phyloP scores from a whole-genome alignment of 2,888 invertebrate species.

The Aphodius granarius region DNA sequence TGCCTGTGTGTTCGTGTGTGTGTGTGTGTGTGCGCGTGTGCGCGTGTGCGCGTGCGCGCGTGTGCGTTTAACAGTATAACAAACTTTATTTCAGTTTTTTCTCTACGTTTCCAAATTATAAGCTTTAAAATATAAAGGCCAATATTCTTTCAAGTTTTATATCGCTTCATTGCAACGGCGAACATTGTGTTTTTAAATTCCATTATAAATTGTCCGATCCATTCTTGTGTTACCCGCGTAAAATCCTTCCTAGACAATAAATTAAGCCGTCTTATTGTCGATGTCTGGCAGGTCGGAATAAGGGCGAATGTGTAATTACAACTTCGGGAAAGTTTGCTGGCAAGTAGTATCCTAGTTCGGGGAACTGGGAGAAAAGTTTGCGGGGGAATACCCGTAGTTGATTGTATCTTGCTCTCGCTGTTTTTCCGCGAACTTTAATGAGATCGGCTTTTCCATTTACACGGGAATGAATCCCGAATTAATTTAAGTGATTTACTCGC shows the following conservation, averaged over 20 bases:
- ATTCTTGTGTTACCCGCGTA: neutral
- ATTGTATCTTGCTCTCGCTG: constrained; percentile 4
- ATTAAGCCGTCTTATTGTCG: neutral
- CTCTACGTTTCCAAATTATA: no score
- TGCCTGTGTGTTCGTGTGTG: no score
- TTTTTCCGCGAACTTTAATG: constrained; percentile 12
- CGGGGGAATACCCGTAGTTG: constrained; percentile 1
- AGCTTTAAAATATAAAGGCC: no score
- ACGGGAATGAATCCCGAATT: neutral
- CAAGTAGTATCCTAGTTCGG: neutral
- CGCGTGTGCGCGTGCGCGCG: no score
- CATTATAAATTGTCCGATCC: no score
- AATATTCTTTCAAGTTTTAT: no score
- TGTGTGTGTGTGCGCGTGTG: no score
- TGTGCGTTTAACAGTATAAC: no score
- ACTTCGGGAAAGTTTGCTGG: neutral
- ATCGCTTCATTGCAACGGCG: no score
- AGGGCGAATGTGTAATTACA: neutral
- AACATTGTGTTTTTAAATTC: no score
- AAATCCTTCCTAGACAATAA: neutral
- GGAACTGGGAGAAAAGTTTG: neutral
- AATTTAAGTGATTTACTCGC: neutral
- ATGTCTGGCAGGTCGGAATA: neutral
- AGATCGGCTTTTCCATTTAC: constrained; percentile 12
- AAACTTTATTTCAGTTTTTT: no score